Evolutionary conservation across 2,888 invertebrate species (phyloP).

Genomic region (Phaonia tiefii): DNA sequence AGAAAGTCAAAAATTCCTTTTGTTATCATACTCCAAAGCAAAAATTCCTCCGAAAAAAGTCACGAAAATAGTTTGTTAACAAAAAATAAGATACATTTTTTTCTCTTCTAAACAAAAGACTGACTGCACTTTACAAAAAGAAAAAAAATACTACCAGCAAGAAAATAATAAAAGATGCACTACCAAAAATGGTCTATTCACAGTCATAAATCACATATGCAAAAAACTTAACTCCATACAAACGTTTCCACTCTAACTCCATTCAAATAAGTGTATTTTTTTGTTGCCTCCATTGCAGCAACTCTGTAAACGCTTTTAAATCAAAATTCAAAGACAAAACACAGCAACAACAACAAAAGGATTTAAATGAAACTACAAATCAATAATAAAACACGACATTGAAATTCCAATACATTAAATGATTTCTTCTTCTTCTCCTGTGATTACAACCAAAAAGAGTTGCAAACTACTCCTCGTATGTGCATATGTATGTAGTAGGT

Average conservation of each 20-base stretch:
- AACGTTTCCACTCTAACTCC: conserved; percentile 18
- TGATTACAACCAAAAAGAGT: conserved; percentile 1
- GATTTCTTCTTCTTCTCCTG: not conserved
- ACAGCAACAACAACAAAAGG: conserved; percentile 50
- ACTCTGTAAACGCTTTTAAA: conserved; percentile 48
- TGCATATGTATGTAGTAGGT: no score
- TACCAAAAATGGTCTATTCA: conserved; percentile 57
- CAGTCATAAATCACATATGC: conserved; percentile 61
- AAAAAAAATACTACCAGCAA: conserved; percentile 12
- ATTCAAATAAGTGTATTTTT: conserved; percentile 55
- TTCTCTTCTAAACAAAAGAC: conserved; percentile 53
- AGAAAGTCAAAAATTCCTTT: conserved; percentile 50
- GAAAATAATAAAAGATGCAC: conserved; percentile 43
- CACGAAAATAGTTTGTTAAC: conserved; percentile 46
- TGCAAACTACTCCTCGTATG: conserved; percentile 9
- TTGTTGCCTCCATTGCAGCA: not conserved
- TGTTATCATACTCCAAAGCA: conserved; percentile 24
- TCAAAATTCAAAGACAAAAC: conserved; percentile 13
- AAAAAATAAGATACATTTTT: conserved; percentile 29
- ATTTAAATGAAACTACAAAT: conserved; percentile 64
- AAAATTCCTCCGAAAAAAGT: conserved; percentile 37
- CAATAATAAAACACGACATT: conserved; percentile 64
- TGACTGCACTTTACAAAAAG: conserved; percentile 49
- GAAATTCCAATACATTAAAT: conserved; percentile 46
- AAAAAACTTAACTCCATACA: conserved; percentile 15